Conservation (phyloP, 2,113 vertebrate genomes). For the Festucalex cinctus region DNA sequence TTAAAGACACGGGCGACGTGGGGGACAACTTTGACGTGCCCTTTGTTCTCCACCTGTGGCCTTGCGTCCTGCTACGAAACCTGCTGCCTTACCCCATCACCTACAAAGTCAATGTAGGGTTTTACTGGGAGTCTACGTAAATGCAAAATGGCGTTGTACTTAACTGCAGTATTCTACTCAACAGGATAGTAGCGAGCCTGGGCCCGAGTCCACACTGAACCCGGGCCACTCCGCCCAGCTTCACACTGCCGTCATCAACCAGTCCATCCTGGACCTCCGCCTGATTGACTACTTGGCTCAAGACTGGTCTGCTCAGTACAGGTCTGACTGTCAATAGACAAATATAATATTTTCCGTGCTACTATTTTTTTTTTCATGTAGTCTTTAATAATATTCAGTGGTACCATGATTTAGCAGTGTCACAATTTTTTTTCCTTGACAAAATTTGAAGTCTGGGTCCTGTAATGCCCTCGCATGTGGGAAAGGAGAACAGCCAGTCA, state of each 20-base stretch:
- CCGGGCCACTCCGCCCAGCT: conserved; percentile 88
- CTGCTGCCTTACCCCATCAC: conserved; percentile 88
- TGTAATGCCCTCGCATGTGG: too few relatives aligned
- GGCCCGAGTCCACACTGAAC: conserved; percentile 63
- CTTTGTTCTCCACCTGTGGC: conserved; percentile 92
- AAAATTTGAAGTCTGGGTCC: too few relatives aligned
- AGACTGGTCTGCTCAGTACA: conserved; percentile 85
- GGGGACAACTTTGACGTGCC: conserved; percentile 86
- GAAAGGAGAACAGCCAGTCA: too few relatives aligned
- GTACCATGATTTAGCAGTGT: too few relatives aligned
- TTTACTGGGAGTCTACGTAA: background rate
- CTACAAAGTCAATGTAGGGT: conserved; percentile 66
- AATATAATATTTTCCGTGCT: background rate
- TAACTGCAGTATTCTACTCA: conserved; percentile 17
- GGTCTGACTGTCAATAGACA: conserved; percentile 29
- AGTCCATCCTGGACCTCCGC: conserved; percentile 78
- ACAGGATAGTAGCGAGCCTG: conserved; percentile 73
- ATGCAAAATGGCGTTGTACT: background rate
- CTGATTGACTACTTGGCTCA: conserved; percentile 86
- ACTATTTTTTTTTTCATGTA: too few relatives aligned
- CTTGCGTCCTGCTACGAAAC: conserved; percentile 85
- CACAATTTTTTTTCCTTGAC: too few relatives aligned
- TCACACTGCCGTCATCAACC: conserved; percentile 82
- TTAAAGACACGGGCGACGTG: conserved; percentile 72
- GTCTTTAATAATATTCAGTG: too few relatives aligned